A percentile compares a stretch with the other conserved stretches of the same genome.
Conservation (phyloP, 2,113 vertebrate genomes). For the Orycteropus afer region DNA sequence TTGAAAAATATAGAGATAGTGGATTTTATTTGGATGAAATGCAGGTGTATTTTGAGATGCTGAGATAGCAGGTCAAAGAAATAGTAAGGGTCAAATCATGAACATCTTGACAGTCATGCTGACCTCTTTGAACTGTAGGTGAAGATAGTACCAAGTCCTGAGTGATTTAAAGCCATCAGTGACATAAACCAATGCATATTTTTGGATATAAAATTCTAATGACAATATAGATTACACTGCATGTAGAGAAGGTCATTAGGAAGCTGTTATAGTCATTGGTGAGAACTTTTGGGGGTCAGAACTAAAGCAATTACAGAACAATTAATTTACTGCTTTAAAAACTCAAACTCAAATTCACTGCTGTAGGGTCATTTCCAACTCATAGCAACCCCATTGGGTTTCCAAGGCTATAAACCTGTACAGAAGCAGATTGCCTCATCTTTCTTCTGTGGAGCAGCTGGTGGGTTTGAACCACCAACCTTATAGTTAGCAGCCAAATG, state of each 20-base stretch:
- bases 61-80: background rate
- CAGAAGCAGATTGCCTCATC: too few species aligned
- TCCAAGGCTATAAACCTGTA: too few species aligned
- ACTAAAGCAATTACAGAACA: background rate
- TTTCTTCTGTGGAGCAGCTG: too few species aligned
- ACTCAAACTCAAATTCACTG: too few species aligned
- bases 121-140: background rate
- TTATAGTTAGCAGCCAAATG: too few species aligned
- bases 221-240: background rate
- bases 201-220: slow-evolving; percentile 21
- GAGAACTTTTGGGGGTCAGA: background rate
- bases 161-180: background rate
- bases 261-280: background rate
- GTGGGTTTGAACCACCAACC: too few species aligned
- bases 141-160: background rate
- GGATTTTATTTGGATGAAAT: background rate
- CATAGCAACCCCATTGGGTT: too few species aligned
- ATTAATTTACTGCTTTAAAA: background rate
- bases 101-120: background rate
- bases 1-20: background rate
- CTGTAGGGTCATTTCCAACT: too few species aligned
- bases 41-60: background rate
- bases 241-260: background rate
- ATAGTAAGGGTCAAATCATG: background rate
- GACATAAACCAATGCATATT: background rate